Base-by-base conservation (phyloP, 37 sponge, comb jelly and placozoan species). In the Bolinopsis microptera region DNA sequence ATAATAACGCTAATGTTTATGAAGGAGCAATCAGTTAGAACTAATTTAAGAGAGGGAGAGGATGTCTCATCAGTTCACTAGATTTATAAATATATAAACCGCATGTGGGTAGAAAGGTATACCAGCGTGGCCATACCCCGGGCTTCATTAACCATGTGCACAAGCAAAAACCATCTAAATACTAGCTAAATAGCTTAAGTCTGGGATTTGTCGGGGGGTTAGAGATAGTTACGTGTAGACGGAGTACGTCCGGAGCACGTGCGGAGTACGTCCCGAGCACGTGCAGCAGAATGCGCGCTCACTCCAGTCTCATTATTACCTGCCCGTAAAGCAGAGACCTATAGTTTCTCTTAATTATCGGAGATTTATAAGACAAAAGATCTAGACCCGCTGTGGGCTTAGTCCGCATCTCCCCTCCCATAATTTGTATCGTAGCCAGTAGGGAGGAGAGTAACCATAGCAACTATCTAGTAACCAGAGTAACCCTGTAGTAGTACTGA, bases 271-370 rank as follows among this genome's bases (percentile, higher is more conserved):
- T n/a, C n/a, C n/a, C n/a, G n/a, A n/a, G n/a, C n/a, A n/a, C n/a
- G n/a, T n/a, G n/a, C n/a, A n/a, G n/a, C n/a, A n/a, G n/a, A n/a
- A n/a, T n/a, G n/a, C n/a, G n/a, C n/a, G n/a, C n/a, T n/a, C n/a
- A n/a, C n/a, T n/a, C n/a, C n/a, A n/a, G n/a, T n/a, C n/a, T n/a
- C n/a, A n/a, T n/a, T n/a, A n/a, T n/a, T n/a, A n/a, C n/a, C n/a
- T n/a, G n/a, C n/a, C n/a, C n/a, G n/a, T n/a, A n/a, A n/a, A n/a
- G n/a, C n/a, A n/a, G 61, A 48, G 61, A 48, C 61, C 61, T 48
- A 77, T 1, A 77, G 80, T 77, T 77, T 32, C 80, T 32, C 33
- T 77, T 77, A 77, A 77, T 77, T 77, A 77, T 77, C 80, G 9
- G 27, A 32, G 80, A 77, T 77, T 77, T 27, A 35, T 32, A 27